These are phyloP conservation scores for Ichneumoninae sp. DNA, from an alignment of 2,888 invertebrate genomes.

Conservation along the genomic window DNA sequence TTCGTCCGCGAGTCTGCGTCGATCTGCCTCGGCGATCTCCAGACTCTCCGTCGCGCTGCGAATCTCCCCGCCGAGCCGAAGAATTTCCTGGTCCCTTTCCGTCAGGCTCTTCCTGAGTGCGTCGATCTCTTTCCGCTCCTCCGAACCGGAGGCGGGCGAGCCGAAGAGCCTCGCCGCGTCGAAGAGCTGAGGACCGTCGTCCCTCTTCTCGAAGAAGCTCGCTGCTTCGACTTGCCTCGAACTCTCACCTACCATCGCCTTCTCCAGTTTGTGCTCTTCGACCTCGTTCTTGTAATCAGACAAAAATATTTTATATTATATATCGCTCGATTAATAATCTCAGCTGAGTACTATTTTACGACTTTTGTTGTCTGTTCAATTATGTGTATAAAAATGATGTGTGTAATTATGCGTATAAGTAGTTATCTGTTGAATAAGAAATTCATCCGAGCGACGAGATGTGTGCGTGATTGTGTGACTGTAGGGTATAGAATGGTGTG, in stretches of 20 bases:
- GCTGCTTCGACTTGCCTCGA: not conserved
- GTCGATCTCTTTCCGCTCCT: constrained; percentile 58
- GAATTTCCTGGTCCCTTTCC: constrained; percentile 54
- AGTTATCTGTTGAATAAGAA: too few species aligned
- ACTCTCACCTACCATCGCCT: constrained; percentile 16
- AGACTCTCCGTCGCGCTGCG: constrained; percentile 59
- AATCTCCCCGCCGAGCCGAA: constrained; percentile 60
- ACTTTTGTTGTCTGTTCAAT: too few species aligned
- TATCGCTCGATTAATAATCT: too few species aligned
- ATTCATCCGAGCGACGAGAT: too few species aligned
- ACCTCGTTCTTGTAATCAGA: constrained; percentile 52
- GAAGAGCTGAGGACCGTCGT: constrained; percentile 73
- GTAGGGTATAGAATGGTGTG: too few species aligned
- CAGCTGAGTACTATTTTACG: too few species aligned
- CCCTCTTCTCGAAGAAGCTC: constrained; percentile 46
- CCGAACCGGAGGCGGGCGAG: constrained; percentile 49
- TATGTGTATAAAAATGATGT: too few species aligned
- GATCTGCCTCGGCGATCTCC: constrained; percentile 48
- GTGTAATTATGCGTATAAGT: too few species aligned
- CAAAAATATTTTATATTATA: too few species aligned
- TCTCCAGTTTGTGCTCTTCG: constrained; percentile 68
- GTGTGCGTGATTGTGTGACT: too few species aligned
- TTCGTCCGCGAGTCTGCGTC: constrained; percentile 54
- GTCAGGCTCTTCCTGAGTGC: constrained; percentile 45
- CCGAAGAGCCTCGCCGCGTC: constrained; percentile 79